Base-by-base conservation (phyloP, 2,113 vertebrate species). In the Glaucidium brasilianum region DNA sequence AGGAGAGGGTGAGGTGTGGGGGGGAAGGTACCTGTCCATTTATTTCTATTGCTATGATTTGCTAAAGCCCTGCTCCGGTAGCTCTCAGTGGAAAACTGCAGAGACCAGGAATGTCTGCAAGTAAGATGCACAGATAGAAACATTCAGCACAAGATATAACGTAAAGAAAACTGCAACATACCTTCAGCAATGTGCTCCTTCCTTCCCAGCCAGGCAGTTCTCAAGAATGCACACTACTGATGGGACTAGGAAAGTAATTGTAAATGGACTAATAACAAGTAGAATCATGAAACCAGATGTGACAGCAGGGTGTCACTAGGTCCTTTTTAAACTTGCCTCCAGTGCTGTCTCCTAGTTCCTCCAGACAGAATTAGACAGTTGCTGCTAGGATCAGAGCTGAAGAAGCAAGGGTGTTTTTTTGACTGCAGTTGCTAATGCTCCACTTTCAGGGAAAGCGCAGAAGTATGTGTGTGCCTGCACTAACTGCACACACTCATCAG, bases 381-480 rank as follows among this genome's bases (percentile, higher is more conserved):
- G 83, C 93, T 55, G 94, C 94, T 53, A 15, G 43, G 75, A 49
- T 91, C 93, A 93, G 94, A 93, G 96, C 96, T 79, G 49, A 50
- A 88, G 94, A 90, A 90, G 95, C 96, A 35, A 45, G 68, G 88
- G 91, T 93, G 90, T 82, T 85, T 95, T 96, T 96, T 80, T 88
- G 93, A 91, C 97, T 98, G 97, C 97, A 85, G 96, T 95, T 97
- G 94, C 96, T 92, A 94, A 96, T 49, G 96, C 97, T 97, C 94
- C 97, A 97, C 96, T 97, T 85, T 90, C 97, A 96, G 76, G 80
- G 92, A 97, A 90, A 95, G 92, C 93, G 87, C 92, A 80, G 96
- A 93, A 92, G 87, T 88, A 87, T 97, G 96, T 94, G 96, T 94
- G 97, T 94, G 96, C 68, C 91, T 91, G 94, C 94, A 94, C 96